Base-by-base conservation (phyloP, 1,140 invertebrate species). In the Drosophila kurseongensis region DNA sequence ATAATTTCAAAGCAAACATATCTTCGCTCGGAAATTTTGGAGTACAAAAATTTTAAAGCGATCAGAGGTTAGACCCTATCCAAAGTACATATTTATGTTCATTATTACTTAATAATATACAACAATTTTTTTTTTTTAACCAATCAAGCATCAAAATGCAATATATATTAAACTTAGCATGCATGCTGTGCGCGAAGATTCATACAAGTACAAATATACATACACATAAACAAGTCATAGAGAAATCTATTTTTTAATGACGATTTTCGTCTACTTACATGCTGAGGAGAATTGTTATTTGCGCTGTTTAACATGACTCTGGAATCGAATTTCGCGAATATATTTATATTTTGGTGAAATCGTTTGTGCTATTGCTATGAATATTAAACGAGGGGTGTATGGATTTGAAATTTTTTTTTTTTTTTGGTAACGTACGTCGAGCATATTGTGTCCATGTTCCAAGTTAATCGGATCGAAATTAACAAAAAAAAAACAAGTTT, bases 271-370 rank as follows among this genome's bases (percentile, higher is more conserved):
- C 83, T 85, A 85, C 81, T 85, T 85, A 85, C 81, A 86, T 85
- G 81, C 81, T 85, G 81, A 63, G 78, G 82, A 86, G 84, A 78
- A 85, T 78, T 85, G 82, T 82, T 82, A 85, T 85, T 85, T 62
- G 63, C 81, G 81, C 81, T 86, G 74, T 82, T 86, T 75, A 86
- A 80, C 81, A 85, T 85, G 67, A 86, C 80, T 82, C 80, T 82
- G 74, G 71, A 83, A 76, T 84, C 51, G 38, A 84, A 59, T 84
- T 80, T 66, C 80, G 51, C 76, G 44, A 44, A 32, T 45, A 7
- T 32, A 32, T 69, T 71, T 55, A 47, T 41, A 56, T 74, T 57
- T 75, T 75, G 47, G 54, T 66, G 38, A 66, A 47, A 69, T 66
- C 67, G 78, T 54, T 65, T 62, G 69, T 74, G 60, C 27, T 55